Evolutionary conservation across 2,113 vertebrate species (phyloP).

Genomic region (Hemiscyllium ocellatum): DNA sequence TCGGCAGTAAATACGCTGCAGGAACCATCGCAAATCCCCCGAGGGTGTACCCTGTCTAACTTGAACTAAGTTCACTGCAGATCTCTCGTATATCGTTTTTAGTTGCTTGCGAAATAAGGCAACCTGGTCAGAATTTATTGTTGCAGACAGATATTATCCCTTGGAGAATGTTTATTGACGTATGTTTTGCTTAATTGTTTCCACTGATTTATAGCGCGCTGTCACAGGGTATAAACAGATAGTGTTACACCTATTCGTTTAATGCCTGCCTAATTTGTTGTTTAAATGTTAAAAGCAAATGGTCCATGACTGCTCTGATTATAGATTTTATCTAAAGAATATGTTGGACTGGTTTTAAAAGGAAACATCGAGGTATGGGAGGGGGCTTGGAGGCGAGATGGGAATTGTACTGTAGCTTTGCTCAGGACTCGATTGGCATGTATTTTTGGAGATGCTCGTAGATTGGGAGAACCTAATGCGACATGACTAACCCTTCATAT

Average conservation of each 20-base stretch:
- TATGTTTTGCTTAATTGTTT: constrained; percentile 59
- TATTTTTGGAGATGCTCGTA: too few relatives aligned
- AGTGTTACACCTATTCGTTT: constrained; percentile 35
- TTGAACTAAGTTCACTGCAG: neutral
- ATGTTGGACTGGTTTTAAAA: constrained; percentile 1
- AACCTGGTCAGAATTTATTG: constrained; percentile 52
- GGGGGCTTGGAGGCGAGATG: neutral
- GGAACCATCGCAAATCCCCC: neutral
- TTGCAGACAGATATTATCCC: constrained; percentile 55
- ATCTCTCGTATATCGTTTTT: neutral
- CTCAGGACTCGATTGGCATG: neutral
- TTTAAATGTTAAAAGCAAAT: constrained; percentile 45
- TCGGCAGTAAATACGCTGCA: neutral
- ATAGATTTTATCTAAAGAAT: constrained; percentile 37
- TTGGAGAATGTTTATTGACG: constrained; percentile 61
- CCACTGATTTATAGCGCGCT: constrained; percentile 59
- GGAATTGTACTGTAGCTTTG: neutral
- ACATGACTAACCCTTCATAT: too few relatives aligned
- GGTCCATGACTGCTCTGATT: constrained; percentile 44
- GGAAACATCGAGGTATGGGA: neutral
- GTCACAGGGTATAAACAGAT: constrained; percentile 42
- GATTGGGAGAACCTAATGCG: too few relatives aligned
- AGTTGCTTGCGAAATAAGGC: constrained; percentile 41
- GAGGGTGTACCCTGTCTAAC: neutral
- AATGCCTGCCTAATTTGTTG: constrained; percentile 39